Percentiles rank a stretch among this genome's conserved stretches.
These are phyloP conservation scores for Pao palembangensis DNA, from an alignment of 2,113 vertebrate genomes.

Conservation along the genomic window DNA sequence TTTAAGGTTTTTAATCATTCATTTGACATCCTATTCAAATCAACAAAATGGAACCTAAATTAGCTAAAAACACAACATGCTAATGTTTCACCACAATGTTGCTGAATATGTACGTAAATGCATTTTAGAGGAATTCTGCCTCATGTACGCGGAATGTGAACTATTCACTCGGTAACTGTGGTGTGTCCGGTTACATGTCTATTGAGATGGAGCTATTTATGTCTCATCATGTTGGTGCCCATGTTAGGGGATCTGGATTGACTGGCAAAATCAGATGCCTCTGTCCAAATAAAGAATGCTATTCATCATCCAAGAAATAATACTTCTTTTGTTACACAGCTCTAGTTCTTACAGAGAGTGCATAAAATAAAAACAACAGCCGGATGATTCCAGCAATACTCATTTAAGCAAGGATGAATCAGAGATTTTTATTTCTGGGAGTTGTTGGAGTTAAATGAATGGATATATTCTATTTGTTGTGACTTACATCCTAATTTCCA, in stretches of 20 bases:
- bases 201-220: constrained; percentile 68
- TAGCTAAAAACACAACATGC: neutral
- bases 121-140: constrained; percentile 7
- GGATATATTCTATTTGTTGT: neutral
- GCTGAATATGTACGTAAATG: constrained; percentile 22
- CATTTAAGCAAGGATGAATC: neutral
- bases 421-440: too few relatives aligned
- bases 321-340: constrained; percentile 33
- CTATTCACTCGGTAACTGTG: constrained; percentile 35
- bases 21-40: neutral
- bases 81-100: neutral
- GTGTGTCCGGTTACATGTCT: constrained; percentile 60
- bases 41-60: too few relatives aligned
- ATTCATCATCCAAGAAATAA: constrained; percentile 36
- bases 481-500: neutral
- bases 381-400: neutral
- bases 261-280: constrained; percentile 60
- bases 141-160: constrained; percentile 46
- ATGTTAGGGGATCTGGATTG: constrained; percentile 70
- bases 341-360: constrained; percentile 1
- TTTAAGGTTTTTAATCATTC: too few relatives aligned
- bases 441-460: too few relatives aligned
- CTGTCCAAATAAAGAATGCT: constrained; percentile 59
- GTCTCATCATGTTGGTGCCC: constrained; percentile 72
- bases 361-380: too few relatives aligned